Evolutionary conservation across 2,113 vertebrate genomes (phyloP).

Genomic region (Artemisiospiza belli): DNA sequence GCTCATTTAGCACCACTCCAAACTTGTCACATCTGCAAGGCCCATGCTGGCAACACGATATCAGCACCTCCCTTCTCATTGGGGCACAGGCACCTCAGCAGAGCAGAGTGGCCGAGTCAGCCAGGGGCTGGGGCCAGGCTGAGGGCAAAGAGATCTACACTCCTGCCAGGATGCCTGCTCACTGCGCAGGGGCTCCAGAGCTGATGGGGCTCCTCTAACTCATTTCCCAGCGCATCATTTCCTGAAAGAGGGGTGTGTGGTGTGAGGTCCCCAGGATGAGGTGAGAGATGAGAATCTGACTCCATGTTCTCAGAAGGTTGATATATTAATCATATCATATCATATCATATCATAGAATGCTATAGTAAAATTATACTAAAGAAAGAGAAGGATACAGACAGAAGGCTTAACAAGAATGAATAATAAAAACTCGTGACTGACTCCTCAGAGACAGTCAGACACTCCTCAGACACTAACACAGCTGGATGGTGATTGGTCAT

Average conservation of each 20-base stretch:
- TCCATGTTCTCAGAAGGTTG: too few species aligned
- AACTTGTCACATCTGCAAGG: not conserved
- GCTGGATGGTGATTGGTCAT: too few species aligned
- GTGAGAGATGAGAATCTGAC: too few species aligned
- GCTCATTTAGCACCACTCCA: not conserved
- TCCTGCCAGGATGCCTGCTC: not conserved
- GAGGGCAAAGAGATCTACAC: not conserved
- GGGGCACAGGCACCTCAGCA: fast-evolving
- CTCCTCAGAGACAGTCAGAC: too few species aligned
- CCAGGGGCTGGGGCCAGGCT: not conserved
- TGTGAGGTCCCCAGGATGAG: too few species aligned
- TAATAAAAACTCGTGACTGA: too few species aligned
- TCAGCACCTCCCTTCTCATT: not conserved
- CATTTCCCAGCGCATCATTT: not conserved
- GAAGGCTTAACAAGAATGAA: too few species aligned
- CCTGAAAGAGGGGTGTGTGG: not conserved
- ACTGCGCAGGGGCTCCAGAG: not conserved
- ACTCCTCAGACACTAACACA: too few species aligned
- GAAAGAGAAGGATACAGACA: too few species aligned
- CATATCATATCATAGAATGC: too few species aligned
- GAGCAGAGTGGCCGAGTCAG: not conserved
- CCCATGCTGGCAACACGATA: fast-evolving
- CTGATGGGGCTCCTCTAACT: not conserved
- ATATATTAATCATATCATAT: too few species aligned
- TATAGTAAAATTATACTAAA: too few species aligned